Percentiles rank a stretch among this genome's conserved stretches.
phyloP scores from a whole-genome alignment of 2,113 vertebrate genomes.

The Chionomys nivalis region DNA sequence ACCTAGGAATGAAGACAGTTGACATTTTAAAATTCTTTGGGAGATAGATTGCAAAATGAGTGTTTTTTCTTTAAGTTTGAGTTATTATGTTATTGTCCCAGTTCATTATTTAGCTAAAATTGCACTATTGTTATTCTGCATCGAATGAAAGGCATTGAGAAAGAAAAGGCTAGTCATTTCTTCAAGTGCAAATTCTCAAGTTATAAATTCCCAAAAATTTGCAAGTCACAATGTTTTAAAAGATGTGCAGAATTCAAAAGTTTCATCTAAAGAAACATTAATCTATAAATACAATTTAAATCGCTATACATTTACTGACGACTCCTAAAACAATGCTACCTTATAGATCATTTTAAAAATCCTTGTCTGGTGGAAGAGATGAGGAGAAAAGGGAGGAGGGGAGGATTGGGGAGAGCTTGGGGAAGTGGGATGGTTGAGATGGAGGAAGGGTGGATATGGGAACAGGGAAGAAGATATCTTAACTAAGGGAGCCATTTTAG shows the following conservation, averaged over 20 bases:
- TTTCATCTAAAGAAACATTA: conserved; percentile 6
- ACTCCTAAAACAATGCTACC: conserved; percentile 13
- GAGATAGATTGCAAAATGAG: background rate
- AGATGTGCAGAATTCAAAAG: conserved; percentile 30
- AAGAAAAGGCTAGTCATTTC: conserved; percentile 14
- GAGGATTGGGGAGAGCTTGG: no score
- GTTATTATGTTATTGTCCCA: background rate
- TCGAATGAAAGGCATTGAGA: background rate
- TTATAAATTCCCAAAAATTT: background rate
- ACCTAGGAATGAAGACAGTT: conserved; percentile 87
- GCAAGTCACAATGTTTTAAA: background rate
- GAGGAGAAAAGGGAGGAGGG: no score
- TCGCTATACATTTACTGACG: background rate
- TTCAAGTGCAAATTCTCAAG: background rate
- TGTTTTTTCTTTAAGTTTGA: background rate
- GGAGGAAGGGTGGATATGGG: no score
- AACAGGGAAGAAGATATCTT: no score
- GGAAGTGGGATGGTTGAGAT: no score
- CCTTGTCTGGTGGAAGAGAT: background rate
- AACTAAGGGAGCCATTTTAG: no score
- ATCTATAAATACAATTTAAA: background rate
- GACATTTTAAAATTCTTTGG: conserved; percentile 7
- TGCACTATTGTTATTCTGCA: conserved; percentile 17
- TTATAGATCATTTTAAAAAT: background rate
- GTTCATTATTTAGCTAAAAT: conserved; percentile 3